Percentiles rank a stretch among this genome's conserved stretches.
Evolutionary conservation across 2,797 vertebrate genomes (phyloP).

Genomic region (Neostethus bicornis): DNA sequence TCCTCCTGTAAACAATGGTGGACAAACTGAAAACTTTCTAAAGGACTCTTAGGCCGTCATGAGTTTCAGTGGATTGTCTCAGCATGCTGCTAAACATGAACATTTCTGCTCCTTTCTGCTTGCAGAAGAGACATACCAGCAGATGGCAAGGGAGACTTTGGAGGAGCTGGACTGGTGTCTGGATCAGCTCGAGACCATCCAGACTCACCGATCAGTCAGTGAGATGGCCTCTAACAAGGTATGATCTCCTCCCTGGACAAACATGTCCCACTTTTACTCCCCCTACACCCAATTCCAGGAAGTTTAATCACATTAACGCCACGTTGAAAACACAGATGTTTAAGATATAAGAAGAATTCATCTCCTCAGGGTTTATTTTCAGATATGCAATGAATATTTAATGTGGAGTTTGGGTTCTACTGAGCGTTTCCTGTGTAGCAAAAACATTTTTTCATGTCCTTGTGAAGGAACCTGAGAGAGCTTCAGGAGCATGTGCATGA

Average conservation of each 20-base stretch:
- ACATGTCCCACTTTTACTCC: neutral
- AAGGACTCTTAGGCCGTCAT: too few relatives aligned
- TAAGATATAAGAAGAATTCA: neutral
- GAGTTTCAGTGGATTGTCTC: too few relatives aligned
- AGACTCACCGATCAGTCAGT: constrained; percentile 86
- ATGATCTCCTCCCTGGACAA: constrained; percentile 32
- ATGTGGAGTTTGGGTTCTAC: neutral
- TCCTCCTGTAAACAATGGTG: too few relatives aligned
- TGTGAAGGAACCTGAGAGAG: constrained; percentile 15
- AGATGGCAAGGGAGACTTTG: constrained; percentile 87
- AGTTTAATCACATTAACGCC: neutral
- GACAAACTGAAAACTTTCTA: too few relatives aligned
- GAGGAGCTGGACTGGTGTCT: constrained; percentile 90
- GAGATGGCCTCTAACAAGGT: constrained; percentile 89
- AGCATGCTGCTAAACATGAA: too few relatives aligned
- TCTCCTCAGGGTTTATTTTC: constrained; percentile 10
- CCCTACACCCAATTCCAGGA: neutral
- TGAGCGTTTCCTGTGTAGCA: neutral
- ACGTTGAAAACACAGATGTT: neutral
- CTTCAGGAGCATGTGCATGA: constrained; percentile 48
- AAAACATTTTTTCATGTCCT: neutral
- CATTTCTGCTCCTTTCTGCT: constrained; percentile 6
- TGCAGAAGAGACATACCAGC: constrained; percentile 88
- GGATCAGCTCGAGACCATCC: constrained; percentile 87
- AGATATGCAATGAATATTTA: constrained; percentile 10